Evolutionary conservation across 1,140 invertebrate genomes (phyloP).

Genomic region (Akabosia matsudoensis): DNA sequence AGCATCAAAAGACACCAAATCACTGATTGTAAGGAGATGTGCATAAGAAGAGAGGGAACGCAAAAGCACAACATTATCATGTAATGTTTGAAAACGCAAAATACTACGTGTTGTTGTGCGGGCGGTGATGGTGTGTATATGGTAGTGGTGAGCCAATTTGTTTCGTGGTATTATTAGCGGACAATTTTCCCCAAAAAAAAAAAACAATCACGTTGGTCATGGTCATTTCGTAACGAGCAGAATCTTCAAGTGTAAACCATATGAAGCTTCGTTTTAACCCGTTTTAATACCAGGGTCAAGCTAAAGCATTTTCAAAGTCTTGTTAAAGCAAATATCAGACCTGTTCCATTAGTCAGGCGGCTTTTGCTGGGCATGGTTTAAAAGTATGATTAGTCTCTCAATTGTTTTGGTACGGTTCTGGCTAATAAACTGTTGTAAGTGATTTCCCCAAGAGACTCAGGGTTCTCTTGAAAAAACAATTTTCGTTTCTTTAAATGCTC

Average conservation of each 20-base stretch:
- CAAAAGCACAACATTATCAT: neutral
- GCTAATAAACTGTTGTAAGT: too few relatives aligned
- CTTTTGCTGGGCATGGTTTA: too few relatives aligned
- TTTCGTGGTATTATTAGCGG: neutral
- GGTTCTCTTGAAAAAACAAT: too few relatives aligned
- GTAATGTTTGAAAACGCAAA: too few relatives aligned
- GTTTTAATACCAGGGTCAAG: neutral
- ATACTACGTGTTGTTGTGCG: constrained; percentile 13
- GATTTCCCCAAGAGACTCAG: too few relatives aligned
- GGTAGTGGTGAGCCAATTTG: neutral
- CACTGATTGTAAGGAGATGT: neutral
- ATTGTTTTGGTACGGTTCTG: too few relatives aligned
- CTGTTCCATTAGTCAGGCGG: too few relatives aligned
- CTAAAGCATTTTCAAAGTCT: too few relatives aligned
- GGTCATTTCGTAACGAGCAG: neutral
- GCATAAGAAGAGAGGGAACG: neutral
- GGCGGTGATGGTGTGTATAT: neutral
- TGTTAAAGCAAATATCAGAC: too few relatives aligned
- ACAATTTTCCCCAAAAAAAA: neutral
- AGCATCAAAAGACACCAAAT: neutral
- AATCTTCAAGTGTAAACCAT: too few relatives aligned
- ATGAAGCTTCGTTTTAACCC: neutral
- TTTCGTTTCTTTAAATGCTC: too few relatives aligned
- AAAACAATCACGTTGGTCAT: neutral
- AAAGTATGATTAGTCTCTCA: too few relatives aligned